Base-by-base conservation (phyloP, 2,888 invertebrate genomes). In the Dryomyza anilis region DNA sequence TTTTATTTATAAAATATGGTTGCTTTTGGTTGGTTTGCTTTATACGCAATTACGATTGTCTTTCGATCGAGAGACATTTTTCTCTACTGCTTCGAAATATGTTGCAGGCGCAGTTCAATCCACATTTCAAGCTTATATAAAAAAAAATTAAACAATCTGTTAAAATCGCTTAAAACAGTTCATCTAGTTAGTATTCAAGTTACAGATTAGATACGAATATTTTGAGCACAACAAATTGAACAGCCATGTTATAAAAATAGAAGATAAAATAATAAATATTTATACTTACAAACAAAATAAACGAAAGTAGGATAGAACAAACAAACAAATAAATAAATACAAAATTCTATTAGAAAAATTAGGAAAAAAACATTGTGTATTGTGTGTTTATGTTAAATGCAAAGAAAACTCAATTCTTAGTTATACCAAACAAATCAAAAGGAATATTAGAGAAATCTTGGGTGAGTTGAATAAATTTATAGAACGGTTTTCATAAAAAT, bases 31-130 rank as follows among this genome's bases (percentile, higher is more conserved):
- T 71, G 71, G 71, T 74, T 65, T 69, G 8, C 12, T 36, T 39
- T 61, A 50, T 36, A 14, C 23, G 12, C 27, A 60, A 29, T 16
- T 60, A 60, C 5, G 27, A 27, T 16, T 30, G 30, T 29, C 25
- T 53, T n/a, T n/a, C n/a, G n/a, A n/a, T n/a, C n/a, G n/a, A n/a
- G n/a, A n/a, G n/a, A n/a, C n/a, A 50, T 43, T 25, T 52, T 16
- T 30, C 46, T 64, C n/a, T 33, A 12, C 21, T 55, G 21, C 23
- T 50, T 50, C 21, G 45, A 48, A 71, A 67, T 70, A 75, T 75
- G 75, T 74, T 76, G 73, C 74, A 77, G 76, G 75, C 77, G 75
- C 73, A 75, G 76, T 76, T 78, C 78, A 77, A 75, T 75, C 75
- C 78, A 78, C 74, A 72, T 72, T 72, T 74, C 71, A 73, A 72